These are phyloP conservation scores for Cotesia vestalis DNA, from an alignment of 1,140 invertebrate genomes.

Conservation along the genomic window DNA sequence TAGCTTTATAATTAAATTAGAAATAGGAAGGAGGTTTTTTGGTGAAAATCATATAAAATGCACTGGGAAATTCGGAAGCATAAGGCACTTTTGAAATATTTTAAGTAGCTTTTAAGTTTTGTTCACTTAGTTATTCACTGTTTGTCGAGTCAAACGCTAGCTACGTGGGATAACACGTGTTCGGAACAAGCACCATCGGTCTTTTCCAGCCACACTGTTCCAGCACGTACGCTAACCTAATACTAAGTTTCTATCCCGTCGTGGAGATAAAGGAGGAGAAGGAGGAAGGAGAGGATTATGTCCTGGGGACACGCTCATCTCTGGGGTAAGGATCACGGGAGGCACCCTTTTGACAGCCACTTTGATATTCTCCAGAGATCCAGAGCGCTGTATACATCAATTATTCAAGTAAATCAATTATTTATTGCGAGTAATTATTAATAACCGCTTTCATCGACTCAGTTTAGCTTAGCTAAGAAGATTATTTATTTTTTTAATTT, in stretches of 20 bases:
- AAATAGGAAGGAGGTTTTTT: background rate
- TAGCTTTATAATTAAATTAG: too few species aligned
- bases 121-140: constrained; percentile 1
- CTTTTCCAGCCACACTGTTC: constrained; percentile 35
- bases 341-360: constrained; percentile 33
- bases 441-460: background rate
- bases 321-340: constrained; percentile 21
- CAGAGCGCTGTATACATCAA: constrained; percentile 11
- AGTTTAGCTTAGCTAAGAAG: too few species aligned
- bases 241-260: constrained; percentile 40
- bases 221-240: constrained; percentile 41
- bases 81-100: background rate
- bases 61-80: too few species aligned
- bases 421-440: constrained; percentile 27
- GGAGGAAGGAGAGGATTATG: constrained; percentile 14
- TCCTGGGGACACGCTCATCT: constrained; percentile 28
- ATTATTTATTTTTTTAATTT: too few species aligned
- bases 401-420: too few species aligned
- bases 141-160: constrained; percentile 27
- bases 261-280: constrained; percentile 8
- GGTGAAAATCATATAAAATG: background rate
- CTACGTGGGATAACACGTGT: constrained; percentile 39
- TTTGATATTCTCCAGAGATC: constrained; percentile 19
- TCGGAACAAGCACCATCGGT: constrained; percentile 41
- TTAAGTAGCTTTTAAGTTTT: constrained; percentile 6